Evolutionary conservation across 2,113 vertebrate genomes (phyloP).

Genomic region (Cyphomyrus discorhynchus): DNA sequence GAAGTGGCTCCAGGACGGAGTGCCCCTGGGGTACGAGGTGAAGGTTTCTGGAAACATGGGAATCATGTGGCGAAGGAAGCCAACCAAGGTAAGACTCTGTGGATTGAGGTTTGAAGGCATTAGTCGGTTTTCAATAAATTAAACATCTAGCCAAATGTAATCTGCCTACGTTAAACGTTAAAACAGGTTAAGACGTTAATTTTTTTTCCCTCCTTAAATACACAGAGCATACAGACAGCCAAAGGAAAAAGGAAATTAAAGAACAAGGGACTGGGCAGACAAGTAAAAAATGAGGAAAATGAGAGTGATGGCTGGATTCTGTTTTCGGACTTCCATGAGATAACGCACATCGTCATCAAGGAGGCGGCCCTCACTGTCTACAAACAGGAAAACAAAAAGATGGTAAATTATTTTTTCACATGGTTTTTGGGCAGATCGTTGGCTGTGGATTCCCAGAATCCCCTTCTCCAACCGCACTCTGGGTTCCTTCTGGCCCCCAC

Average conservation of each 20-base stretch:
- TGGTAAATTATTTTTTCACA: constrained; percentile 66
- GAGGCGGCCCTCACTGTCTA: constrained; percentile 76
- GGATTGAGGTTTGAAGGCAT: not conserved
- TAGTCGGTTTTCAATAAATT: not conserved
- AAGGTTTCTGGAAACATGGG: constrained; percentile 79
- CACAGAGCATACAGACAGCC: constrained; percentile 53
- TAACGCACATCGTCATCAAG: constrained; percentile 86
- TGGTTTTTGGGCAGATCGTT: not conserved
- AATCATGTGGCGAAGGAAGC: constrained; percentile 82
- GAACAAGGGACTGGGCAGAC: constrained; percentile 70
- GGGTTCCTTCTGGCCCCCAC: not conserved
- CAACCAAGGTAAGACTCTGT: constrained; percentile 53
- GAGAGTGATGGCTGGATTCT: constrained; percentile 63
- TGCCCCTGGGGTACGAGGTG: constrained; percentile 61
- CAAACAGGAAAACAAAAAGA: constrained; percentile 88
- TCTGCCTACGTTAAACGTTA: not conserved
- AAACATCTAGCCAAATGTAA: not conserved
- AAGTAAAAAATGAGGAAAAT: constrained; percentile 64
- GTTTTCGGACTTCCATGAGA: constrained; percentile 91
- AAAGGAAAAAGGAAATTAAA: constrained; percentile 79
- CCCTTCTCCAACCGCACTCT: not conserved
- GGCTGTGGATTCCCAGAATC: not conserved
- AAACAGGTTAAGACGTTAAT: not conserved
- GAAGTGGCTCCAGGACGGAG: constrained; percentile 35
- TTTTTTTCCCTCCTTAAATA: not conserved